Evolutionary conservation across 2,113 vertebrate species (phyloP), one percentile per base, ranked within the genome.

Genomic region (Anas platyrhynchos): DNA sequence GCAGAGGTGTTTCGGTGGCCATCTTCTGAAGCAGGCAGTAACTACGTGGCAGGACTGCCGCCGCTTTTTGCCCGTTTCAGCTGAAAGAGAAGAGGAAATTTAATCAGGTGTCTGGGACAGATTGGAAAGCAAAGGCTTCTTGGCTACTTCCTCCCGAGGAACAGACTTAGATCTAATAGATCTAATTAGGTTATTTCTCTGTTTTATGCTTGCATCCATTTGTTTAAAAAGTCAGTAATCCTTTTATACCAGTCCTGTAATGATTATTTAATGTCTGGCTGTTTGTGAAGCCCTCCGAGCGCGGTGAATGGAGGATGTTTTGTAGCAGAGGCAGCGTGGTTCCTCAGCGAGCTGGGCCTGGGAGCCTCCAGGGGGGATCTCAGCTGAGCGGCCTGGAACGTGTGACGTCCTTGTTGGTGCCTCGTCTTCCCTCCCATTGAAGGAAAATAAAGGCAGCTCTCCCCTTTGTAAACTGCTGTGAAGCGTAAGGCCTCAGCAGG

Each of bases 231-330:
- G 68, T 91, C 84, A 52, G 61, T 86, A 96, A 88, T 78, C 76
- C 83, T 92, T 97, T 97, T 92, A 88, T 95, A 90, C 61, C 55
- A 43, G 76, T 71, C 52, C 83, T 91, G n/a, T 89, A 94, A 90
- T 88, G 85, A 91, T 93, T 91, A 89, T 88, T 96, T 93, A 74
- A 81, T 81, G 65, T 65, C 66, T 88, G 68, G 20, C 73, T 93
- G 68, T 86, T 94, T 68, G 82, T 88, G 83, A 91, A 48, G 59
- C 85, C 61, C 17, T 12, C 2, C 0, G 9, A 59, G 68, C 85
- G 92, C 38, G 12, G 9, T 78, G 95, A 91, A 79, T 3, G 8
- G 89, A 86, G 32, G 69, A 71, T 94, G 44, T 66, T 91, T 79
- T 41, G 22, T 44, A 0, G 0, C 32, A 48, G 36, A 52, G 41